These are phyloP conservation scores for Athetis lepigone DNA, from an alignment of 2,888 invertebrate species.

Conservation along the genomic window DNA sequence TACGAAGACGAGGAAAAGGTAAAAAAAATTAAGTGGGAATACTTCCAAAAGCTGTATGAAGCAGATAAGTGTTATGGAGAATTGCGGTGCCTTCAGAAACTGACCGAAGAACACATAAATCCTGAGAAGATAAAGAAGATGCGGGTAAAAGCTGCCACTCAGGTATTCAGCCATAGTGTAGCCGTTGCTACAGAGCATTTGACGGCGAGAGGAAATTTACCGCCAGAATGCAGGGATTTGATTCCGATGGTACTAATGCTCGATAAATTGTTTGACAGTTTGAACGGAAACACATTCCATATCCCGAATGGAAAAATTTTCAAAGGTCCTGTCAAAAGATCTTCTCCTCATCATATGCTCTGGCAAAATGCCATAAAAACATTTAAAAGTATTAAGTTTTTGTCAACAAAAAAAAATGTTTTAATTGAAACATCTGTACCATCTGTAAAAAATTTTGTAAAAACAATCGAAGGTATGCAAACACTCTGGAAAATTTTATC, in stretches of 20 bases:
- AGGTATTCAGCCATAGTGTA: constrained; percentile 14
- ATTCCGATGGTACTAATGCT: constrained; percentile 4
- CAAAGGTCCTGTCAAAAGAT: constrained; percentile 9
- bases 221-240: neutral
- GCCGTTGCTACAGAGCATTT: constrained; percentile 11
- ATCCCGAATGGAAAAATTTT: constrained; percentile 8
- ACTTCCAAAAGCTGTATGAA: no score
- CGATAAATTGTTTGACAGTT: constrained; percentile 10
- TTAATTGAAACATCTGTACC: neutral
- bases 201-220: constrained; percentile 8
- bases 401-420: neutral
- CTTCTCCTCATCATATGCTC: constrained; percentile 11
- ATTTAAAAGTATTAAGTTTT: neutral
- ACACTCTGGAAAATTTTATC: constrained; percentile 5
- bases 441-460: constrained; percentile 2
- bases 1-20: no score
- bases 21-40: no score
- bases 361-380: constrained; percentile 9
- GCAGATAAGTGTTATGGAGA: no score
- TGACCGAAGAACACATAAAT: constrained; percentile 5
- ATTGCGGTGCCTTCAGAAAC: no score
- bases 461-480: constrained; percentile 13
- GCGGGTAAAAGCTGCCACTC: constrained; percentile 9
- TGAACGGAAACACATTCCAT: constrained; percentile 1
- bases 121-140: constrained; percentile 3